phyloP scores from a whole-genome alignment of 2,797 vertebrate species.

The Borostomias antarcticus region DNA sequence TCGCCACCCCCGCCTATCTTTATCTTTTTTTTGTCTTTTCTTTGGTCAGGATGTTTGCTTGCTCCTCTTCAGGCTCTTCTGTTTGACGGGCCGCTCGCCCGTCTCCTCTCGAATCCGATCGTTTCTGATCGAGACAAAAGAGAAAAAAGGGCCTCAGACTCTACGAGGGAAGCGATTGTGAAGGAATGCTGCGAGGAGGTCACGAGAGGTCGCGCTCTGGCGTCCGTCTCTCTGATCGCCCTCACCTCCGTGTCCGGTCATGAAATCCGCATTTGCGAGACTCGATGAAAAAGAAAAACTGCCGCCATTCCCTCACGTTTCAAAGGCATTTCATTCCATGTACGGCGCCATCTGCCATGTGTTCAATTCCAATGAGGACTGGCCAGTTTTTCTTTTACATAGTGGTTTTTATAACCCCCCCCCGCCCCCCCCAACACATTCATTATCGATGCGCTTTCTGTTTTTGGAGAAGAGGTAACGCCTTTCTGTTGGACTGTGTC shows the following conservation, averaged over 20 bases:
- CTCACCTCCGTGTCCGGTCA: not conserved
- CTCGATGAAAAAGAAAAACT: not conserved
- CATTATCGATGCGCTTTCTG: slow-evolving; percentile 12
- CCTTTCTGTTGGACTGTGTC: slow-evolving; percentile 14
- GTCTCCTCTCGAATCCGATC: not conserved
- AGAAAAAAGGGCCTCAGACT: too few species aligned
- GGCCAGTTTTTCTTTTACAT: slow-evolving; percentile 5
- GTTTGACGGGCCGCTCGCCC: not conserved
- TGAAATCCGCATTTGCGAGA: not conserved
- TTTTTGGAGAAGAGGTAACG: slow-evolving; percentile 18
- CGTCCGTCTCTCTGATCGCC: not conserved
- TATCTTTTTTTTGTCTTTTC: slow-evolving; percentile 8
- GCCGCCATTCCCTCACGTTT: slow-evolving; percentile 1
- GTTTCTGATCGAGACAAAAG: not conserved
- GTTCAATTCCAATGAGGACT: slow-evolving; percentile 14
- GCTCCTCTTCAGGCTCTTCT: slow-evolving; percentile 8
- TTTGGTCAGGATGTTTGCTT: not conserved
- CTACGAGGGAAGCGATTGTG: not conserved
- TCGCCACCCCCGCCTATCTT: not conserved
- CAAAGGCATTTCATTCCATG: slow-evolving; percentile 22
- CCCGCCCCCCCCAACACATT: too few species aligned
- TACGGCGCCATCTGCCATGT: not conserved
- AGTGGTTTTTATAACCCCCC: too few species aligned
- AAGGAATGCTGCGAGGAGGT: not conserved
- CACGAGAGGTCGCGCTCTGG: not conserved